A percentile compares a stretch with the other conserved stretches of the same genome.
These are phyloP conservation scores for Redunca redunca DNA, from an alignment of 2,113 vertebrate species.

Conservation along the genomic window DNA sequence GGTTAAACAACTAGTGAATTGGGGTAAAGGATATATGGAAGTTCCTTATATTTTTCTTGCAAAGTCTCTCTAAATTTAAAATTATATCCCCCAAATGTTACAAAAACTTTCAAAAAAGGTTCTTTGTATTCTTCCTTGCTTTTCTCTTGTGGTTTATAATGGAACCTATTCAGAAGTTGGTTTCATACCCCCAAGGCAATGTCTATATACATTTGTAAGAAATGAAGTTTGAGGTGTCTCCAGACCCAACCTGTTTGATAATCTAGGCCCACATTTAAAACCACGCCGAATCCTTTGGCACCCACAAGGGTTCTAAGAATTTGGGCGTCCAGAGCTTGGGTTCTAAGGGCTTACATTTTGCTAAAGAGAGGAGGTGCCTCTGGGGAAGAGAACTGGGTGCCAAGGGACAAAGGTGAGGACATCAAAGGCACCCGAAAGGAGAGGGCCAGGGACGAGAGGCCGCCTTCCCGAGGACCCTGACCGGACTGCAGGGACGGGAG, in stretches of 20 bases:
- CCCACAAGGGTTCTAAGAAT: not conserved
- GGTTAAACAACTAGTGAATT: not conserved
- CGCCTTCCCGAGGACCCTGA: no score
- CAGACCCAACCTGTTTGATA: not conserved
- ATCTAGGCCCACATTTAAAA: not conserved
- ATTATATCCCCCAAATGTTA: not conserved
- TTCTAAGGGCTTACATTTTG: not conserved
- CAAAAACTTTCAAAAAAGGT: not conserved
- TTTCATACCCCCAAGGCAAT: not conserved
- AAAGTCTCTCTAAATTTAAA: not conserved
- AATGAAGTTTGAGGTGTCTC: not conserved
- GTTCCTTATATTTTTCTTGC: not conserved
- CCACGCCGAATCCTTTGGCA: not conserved
- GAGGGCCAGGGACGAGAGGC: accelerated
- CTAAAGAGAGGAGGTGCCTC: not conserved
- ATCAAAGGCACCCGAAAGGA: not conserved
- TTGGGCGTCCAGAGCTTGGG: not conserved
- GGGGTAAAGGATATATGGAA: not conserved
- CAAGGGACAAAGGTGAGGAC: not conserved
- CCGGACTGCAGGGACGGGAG: accelerated
- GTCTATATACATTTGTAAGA: not conserved
- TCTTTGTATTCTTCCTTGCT: not conserved
- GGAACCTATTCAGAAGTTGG: not conserved
- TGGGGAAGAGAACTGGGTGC: not conserved
- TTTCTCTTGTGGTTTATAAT: not conserved